These are phyloP conservation scores for Virgularia gustaviana DNA, from an alignment of 92 coral and sea anemone species.

Conservation along the genomic window DNA sequence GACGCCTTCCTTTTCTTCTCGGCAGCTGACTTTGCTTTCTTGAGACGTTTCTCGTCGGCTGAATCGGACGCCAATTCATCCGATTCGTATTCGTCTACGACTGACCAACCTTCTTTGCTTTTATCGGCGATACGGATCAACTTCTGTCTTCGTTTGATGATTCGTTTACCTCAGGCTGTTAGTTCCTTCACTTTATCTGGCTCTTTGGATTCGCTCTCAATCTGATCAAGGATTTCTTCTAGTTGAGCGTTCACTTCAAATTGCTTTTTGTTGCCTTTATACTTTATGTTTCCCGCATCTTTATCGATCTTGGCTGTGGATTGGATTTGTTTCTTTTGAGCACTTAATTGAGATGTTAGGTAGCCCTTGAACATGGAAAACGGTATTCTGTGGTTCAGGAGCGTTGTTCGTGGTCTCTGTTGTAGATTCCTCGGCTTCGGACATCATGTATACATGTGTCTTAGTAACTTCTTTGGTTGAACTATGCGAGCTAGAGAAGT, in stretches of 20 bases:
- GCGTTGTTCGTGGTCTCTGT: no score
- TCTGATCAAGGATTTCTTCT: conserved; percentile 7
- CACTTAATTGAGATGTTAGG: conserved; percentile 34
- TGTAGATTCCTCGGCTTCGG: no score
- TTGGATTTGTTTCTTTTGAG: conserved; percentile 21
- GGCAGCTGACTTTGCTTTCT: not conserved
- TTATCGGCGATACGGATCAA: conserved; percentile 32
- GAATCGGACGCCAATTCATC: conserved; percentile 16
- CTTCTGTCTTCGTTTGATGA: conserved; percentile 37
- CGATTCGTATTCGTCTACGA: conserved; percentile 34
- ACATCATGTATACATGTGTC: no score
- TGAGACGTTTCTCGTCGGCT: not conserved
- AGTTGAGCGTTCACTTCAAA: conserved; percentile 21
- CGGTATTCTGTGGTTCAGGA: no score
- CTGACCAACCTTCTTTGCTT: conserved; percentile 40
- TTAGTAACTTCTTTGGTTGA: no score
- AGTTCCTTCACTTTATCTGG: conserved; percentile 12
- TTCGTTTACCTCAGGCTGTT: conserved; percentile 20
- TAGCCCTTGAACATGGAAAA: conserved; percentile 36
- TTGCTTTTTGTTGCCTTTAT: conserved; percentile 16
- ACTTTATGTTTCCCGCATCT: conserved; percentile 33
- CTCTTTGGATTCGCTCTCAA: not conserved
- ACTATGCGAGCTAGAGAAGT: no score
- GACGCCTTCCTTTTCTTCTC: no score
- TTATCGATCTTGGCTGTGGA: conserved; percentile 24